Evolutionary conservation across 2,113 vertebrate species (phyloP), one percentile per base, ranked within the genome.

Genomic region (Struthidea cinerea): DNA sequence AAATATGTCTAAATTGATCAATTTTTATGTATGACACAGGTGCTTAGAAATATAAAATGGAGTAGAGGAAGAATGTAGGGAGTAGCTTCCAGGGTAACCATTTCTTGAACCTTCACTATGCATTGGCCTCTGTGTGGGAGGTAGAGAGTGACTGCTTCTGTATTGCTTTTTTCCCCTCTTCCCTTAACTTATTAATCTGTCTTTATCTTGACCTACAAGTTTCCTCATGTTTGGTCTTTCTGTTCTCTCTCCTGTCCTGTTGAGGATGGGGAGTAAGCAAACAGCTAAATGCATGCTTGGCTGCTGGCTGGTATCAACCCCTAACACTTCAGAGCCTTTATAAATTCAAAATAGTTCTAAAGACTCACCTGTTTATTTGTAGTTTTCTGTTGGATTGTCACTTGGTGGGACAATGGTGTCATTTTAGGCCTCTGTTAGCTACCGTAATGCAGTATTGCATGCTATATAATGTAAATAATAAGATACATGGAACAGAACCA

Each of bases 201-300:
- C 33, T 81, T 74, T 87, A 42, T 55, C 41, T 82, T 4, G 2
- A 63, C 11, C 6, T 22, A 32, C 9, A 77, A 32, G 10, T 55
- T 69, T 59, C 18, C 23, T 67, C 8, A 21, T 18, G 75, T 93
- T 90, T 27, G 1, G 10, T 71, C 42, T 56, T 87, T 46, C n/a
- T 82, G 0, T 87, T 75, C n/a, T 65, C 5, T 13, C 3, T 4
- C 5, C 4, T 3, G 0, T 57, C 22, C 10, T 50, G 5, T 19
- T 87, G 11, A n/a, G 21, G 15, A 27, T 4, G 17, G 14, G 14
- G 23, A 79, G 3, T 50, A 24, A 85, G 14, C 33, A 87, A 75
- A 44, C 27, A 60, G 24, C 27, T 69, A 13, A 4, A 6, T 28
- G 17, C 20, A 22, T 53, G 10, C 42, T 84, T 87, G 64, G 11